Evolutionary conservation across 2,797 vertebrate genomes (phyloP).

Genomic region (Thaleichthys pacificus): DNA sequence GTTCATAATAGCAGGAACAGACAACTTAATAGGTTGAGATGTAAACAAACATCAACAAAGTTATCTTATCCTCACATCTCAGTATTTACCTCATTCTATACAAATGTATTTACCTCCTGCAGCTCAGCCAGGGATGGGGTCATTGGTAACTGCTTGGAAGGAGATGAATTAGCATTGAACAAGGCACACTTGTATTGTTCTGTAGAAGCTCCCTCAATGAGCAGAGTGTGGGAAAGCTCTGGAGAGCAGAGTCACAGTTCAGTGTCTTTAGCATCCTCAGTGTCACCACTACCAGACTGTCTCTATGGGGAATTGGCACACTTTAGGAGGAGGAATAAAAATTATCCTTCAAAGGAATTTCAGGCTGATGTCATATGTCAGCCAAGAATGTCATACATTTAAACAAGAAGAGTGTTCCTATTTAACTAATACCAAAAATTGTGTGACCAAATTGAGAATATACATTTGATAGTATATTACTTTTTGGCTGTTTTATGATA

Average conservation of each 20-base stretch:
- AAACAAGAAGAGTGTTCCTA: no score
- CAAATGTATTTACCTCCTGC: conserved; percentile 43
- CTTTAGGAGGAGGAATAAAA: neutral
- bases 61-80: neutral
- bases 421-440: no score
- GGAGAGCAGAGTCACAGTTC: conserved; percentile 67
- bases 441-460: neutral
- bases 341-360: no score
- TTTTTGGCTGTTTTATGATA: no score
- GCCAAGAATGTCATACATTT: no score
- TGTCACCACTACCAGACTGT: conserved; percentile 40
- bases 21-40: neutral
- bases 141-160: conserved; percentile 50
- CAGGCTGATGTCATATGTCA: no score
- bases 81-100: conserved; percentile 34
- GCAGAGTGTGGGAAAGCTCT: conserved; percentile 73
- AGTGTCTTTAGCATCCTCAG: conserved; percentile 53
- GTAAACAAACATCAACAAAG: conserved; percentile 2
- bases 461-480: neutral
- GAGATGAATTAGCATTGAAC: conserved; percentile 70
- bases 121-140: conserved; percentile 46
- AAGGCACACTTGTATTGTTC: conserved; percentile 73
- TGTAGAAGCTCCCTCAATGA: conserved; percentile 44
- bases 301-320: conserved; percentile 43
- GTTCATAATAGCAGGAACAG: neutral